Percentiles rank a stretch among this genome's conserved stretches.
phyloP scores from a whole-genome alignment of 2,797 vertebrate species.

The Antennarius maculatus region DNA sequence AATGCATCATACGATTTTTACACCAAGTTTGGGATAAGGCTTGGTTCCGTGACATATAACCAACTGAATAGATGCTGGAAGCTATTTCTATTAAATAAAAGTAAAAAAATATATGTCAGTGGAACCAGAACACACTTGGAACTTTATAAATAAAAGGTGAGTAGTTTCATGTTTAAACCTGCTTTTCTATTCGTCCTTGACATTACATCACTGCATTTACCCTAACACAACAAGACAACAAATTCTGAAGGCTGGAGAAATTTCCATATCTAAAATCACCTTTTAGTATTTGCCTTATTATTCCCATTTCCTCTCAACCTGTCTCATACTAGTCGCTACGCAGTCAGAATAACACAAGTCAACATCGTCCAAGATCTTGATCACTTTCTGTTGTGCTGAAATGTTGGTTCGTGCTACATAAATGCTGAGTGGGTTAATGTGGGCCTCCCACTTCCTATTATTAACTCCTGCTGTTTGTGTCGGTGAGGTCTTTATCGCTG shows the following conservation, averaged over 20 bases:
- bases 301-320: constrained; percentile 40
- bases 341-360: constrained; percentile 2
- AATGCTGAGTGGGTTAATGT: too few relatives aligned
- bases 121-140: constrained; percentile 1
- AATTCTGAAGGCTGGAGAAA: constrained; percentile 32
- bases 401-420: too few relatives aligned
- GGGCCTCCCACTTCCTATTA: too few relatives aligned
- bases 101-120: too few relatives aligned
- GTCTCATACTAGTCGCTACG: constrained; percentile 30
- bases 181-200: constrained; percentile 36
- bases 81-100: background rate
- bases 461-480: constrained; percentile 20
- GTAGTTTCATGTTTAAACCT: constrained; percentile 9
- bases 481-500: constrained; percentile 28
- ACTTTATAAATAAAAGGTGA: too few relatives aligned
- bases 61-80: background rate
- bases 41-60: background rate
- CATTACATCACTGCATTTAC: constrained; percentile 14
- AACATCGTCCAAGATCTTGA: too few relatives aligned
- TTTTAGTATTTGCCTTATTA: constrained; percentile 40
- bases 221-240: background rate
- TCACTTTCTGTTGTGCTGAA: too few relatives aligned
- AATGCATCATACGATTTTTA: background rate
- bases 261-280: constrained; percentile 62
- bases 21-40: background rate